Evolutionary conservation across 2,888 invertebrate genomes (phyloP), one percentile per base, ranked within the genome.

Genomic region (Amphipyra tragopoginis): DNA sequence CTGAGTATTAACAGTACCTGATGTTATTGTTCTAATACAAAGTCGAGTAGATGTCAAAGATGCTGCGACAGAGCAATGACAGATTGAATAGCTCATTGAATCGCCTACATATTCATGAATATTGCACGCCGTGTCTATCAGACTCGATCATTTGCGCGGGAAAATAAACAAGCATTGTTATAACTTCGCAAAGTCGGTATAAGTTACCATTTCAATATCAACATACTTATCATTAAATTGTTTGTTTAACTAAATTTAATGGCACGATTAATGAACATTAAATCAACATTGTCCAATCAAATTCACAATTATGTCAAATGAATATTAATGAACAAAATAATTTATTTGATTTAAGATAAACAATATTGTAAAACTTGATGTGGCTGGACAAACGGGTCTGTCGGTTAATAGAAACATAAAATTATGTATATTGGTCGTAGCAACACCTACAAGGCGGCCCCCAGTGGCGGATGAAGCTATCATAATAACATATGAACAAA

Each of bases 361-460:
- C 13, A 29, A 29, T 29, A 62, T 65, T 54, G 26, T 60, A 58
- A 63, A 77, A 57, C 44, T 63, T 65, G 47, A 62, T 64, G 13
- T 66, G 40, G 39, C 33, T 70, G 55, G n/a, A 63, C 51, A 65
- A 64, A 66, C 70, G 39, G 14, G 60, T 66, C 53, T 71, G 13
- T 72, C 55, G 53, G 65, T 72, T 83, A 76, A 86, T 84, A 82
- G 75, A 83, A 78, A 77, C 82, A 84, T 88, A 85, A 85, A 82
- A 87, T 88, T 88, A 89, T 88, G 86, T 74, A 81, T 82, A 87
- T 83, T 77, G 77, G 59, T 67, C 48, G 74, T 79, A 79, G 72
- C 50, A 58, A 83, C 86, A 81, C 86, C 83, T 83, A 85, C 82
- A 57, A 64, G 75, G 59, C 68, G 68, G 66, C 74, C 69, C 67